Base-by-base conservation (phyloP, 1,140 invertebrate genomes). In the Eriocheir sinensis region DNA sequence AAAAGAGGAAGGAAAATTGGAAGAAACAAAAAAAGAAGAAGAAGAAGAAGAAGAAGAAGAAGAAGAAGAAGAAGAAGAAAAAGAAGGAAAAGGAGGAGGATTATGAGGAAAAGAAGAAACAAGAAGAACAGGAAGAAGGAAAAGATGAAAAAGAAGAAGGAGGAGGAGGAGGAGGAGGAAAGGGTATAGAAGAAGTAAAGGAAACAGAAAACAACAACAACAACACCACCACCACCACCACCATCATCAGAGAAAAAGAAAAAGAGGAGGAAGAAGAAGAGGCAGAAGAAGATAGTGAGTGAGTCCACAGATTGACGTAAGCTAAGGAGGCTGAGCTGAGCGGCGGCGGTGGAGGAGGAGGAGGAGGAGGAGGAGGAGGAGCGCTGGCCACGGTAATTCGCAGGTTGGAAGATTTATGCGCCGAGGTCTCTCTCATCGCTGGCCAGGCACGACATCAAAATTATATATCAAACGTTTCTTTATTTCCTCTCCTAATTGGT, bases 401-500 rank as follows among this genome's bases (percentile, higher is more conserved):
- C 15, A 38, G 32, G 12, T 91, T 38, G n/a, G 17, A 27, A 91
- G 89, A 91, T 91, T 91, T 91, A 91, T 80, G 53, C 36, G 53
- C 53, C 9, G 27, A 34, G 60, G 89, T 34, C 89, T 91, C 89
- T 91, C 91, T 92, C 91, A 92, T 92, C 91, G 72, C 40, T 92
- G 91, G 91, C 72, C 91, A 92, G 91, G 79, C 91, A 92, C 91
- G 60, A 83, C 72, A 83, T 41, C 79, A 83, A 83, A 92, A 92
- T 83, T 92, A 83, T 83, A 81, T 34, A 83, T 92, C 91, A 92
- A 72, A 92, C 91, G 36, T 92, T 92, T 92, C 91, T 83, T 92
- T 92, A 92, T 92, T 92, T 92, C 91, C 91, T 92, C 72, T 81
- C 36, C 72, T 92, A 92, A 92, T 92, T 92, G 91, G 91, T 92